A percentile compares a stretch with the other conserved stretches of the same genome.
Evolutionary conservation across 2,113 vertebrate genomes (phyloP).

Genomic region (Craseonycteris thonglongyai): DNA sequence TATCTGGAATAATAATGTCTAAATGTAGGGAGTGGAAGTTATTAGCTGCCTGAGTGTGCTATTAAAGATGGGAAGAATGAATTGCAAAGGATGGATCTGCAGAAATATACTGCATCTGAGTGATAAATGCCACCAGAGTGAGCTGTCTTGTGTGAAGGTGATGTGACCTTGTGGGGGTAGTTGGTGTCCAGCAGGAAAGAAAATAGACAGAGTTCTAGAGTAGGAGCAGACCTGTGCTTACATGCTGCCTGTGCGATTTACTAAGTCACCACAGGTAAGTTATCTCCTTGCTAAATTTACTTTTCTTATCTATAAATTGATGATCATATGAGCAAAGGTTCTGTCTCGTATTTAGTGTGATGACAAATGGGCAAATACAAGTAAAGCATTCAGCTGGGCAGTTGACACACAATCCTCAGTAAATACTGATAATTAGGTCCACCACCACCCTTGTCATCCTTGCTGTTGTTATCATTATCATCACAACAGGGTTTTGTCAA

Average conservation of each 20-base stretch:
- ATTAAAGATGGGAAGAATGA: not conserved
- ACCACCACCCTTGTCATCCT: no score
- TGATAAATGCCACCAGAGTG: not conserved
- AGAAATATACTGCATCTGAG: not conserved
- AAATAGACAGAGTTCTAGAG: not conserved
- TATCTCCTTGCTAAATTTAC: not conserved
- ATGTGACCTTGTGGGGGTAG: not conserved
- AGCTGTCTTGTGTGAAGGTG: not conserved
- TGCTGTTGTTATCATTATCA: rapidly evolving
- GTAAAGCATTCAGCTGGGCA: not conserved
- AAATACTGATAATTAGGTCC: not conserved
- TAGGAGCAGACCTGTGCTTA: not conserved
- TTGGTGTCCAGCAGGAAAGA: not conserved
- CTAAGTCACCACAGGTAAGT: not conserved
- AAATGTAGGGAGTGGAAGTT: not conserved
- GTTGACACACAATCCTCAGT: not conserved
- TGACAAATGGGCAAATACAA: not conserved
- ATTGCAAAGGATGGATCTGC: not conserved
- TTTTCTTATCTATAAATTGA: not conserved
- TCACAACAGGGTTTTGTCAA: not conserved
- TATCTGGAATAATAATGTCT: not conserved
- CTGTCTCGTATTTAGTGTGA: not conserved
- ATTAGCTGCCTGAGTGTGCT: not conserved
- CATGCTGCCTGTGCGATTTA: not conserved
- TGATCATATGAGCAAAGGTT: not conserved